Evolutionary conservation across 2,888 invertebrate genomes (phyloP).

Genomic region (Malthinus flaveolus): DNA sequence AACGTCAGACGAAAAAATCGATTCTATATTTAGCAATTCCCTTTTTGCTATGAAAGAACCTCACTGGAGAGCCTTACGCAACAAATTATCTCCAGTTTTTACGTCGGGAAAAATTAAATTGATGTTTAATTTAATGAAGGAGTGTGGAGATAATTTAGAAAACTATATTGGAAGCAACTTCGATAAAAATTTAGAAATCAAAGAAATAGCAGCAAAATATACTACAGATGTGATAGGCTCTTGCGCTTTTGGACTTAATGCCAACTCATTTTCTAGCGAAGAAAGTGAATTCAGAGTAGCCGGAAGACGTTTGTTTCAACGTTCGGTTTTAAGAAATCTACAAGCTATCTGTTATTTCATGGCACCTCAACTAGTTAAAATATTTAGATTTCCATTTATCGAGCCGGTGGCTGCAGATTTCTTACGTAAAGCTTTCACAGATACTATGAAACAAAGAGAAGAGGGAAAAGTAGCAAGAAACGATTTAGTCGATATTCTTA

Average conservation of each 20-base stretch:
- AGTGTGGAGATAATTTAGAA: conserved; percentile 41
- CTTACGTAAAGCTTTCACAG: conserved; percentile 45
- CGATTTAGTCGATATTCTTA: conserved; percentile 55
- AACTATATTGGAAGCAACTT: background rate
- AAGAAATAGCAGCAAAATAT: conserved; percentile 59
- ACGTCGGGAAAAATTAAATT: conserved; percentile 59
- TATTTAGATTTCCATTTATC: conserved; percentile 18
- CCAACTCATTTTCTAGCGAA: conserved; percentile 58
- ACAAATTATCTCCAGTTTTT: conserved; percentile 59
- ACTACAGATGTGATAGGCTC: conserved; percentile 62
- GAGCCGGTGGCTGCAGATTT: conserved; percentile 34
- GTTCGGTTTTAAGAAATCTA: conserved; percentile 28
- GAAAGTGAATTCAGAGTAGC: conserved; percentile 54
- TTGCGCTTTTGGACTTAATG: conserved; percentile 62
- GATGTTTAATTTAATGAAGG: conserved; percentile 56
- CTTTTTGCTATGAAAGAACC: conserved; percentile 55
- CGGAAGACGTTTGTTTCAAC: conserved; percentile 34
- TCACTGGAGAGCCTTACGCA: conserved; percentile 59
- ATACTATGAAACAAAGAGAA: conserved; percentile 45
- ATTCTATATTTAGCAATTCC: conserved; percentile 52
- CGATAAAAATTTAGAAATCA: conserved; percentile 32
- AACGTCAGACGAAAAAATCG: conserved; percentile 50
- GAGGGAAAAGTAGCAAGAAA: conserved; percentile 44
- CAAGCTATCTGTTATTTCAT: conserved; percentile 29
- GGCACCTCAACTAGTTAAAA: conserved; percentile 37